Conservation (phyloP, 2,797 vertebrate species). For the Sarcoramphus papa region DNA sequence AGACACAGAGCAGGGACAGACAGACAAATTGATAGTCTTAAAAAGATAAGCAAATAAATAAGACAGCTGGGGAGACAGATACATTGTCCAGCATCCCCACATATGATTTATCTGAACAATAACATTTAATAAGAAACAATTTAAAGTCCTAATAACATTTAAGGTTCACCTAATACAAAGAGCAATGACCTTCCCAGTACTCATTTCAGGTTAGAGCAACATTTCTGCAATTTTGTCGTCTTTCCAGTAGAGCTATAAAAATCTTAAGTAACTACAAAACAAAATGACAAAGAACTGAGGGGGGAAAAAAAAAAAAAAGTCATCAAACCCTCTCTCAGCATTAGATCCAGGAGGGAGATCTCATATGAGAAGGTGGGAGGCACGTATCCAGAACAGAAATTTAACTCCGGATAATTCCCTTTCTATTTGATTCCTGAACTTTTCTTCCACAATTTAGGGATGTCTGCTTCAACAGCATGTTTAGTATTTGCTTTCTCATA, state of each 20-base stretch:
- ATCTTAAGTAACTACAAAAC: constrained; percentile 39
- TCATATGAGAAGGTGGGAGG: background rate
- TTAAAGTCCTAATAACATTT: constrained; percentile 34
- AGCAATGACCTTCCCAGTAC: constrained; percentile 23
- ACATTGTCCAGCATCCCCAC: background rate
- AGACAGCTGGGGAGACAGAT: constrained; percentile 9
- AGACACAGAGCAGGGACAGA: constrained; percentile 19
- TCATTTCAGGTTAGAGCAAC: constrained; percentile 49
- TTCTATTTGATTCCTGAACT: background rate
- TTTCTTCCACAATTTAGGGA: background rate
- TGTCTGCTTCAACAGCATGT: background rate
- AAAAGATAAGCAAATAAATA: background rate
- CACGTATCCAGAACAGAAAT: background rate
- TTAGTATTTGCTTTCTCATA: background rate
- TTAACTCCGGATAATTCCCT: background rate
- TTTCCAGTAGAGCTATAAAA: constrained; percentile 52
- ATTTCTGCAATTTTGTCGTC: constrained; percentile 37
- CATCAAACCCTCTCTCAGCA: background rate
- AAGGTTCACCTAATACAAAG: constrained; percentile 49
- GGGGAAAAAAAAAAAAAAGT: background rate
- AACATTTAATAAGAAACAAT: constrained; percentile 57
- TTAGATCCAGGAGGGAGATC: background rate
- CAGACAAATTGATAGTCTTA: background rate
- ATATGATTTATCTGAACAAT: constrained; percentile 59
- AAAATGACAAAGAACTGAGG: background rate